Evolutionary conservation across 2,888 invertebrate genomes (phyloP), one percentile per base, ranked within the genome.

Genomic region (Drymonia ruficornis): DNA sequence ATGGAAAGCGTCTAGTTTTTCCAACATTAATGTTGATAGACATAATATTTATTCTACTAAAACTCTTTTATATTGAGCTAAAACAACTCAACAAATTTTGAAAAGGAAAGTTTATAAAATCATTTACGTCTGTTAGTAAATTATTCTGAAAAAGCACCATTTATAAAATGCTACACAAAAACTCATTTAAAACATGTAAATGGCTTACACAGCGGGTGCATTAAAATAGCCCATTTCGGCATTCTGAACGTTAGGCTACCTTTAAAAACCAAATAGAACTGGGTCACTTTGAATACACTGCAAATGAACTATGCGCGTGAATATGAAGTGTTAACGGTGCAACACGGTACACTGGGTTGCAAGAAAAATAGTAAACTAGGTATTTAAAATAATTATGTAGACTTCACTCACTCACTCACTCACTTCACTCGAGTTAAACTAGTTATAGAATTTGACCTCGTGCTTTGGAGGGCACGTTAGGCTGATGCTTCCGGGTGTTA

Each of bases 281-380:
- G 59, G 75, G 77, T 72, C 76, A 67, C 64, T 67, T 61, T 78
- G 78, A 80, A 81, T 80, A 70, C 76, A 65, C 58, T 67, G 71
- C 69, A 81, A 81, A 79, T 72, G 78, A 80, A 80, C 72, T 73
- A 63, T 66, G 67, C 70, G 69, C 74, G 61, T 58, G 65, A 76
- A 76, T 61, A 66, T 65, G 63, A 70, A 66, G 63, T 47, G 61
- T 48, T 42, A 54, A 65, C 57, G 53, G 49, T 55, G 53, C 50
- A 49, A 12, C 38, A 16, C n/a, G 13, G 38, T 34, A 12, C n/a
- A 36, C 34, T 45, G 15, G 15, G 19, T 19, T 49, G 46, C 38
- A 29, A 29, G 9, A 18, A 44, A 34, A 47, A 36, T 15, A 16
- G 52, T 56, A 49, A 61, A 61, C 51, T 67, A 13, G n/a, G n/a